Conservation (phyloP, 2,797 vertebrate species). For the Galago senegalensis region DNA sequence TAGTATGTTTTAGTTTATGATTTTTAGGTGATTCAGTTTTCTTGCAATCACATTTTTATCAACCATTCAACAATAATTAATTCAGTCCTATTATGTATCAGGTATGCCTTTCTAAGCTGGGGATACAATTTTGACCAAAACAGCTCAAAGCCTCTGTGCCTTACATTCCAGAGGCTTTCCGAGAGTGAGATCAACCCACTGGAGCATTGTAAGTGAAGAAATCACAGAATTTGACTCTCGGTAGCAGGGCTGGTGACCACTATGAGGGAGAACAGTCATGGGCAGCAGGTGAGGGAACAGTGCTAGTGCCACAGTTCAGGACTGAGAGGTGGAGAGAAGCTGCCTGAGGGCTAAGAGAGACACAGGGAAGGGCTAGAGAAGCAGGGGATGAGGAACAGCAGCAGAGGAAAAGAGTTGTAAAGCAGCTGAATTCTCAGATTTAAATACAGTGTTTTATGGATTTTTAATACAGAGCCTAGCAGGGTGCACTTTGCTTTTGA, state of each 20-base stretch:
- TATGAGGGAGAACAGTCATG: not conserved
- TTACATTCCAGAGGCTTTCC: not conserved
- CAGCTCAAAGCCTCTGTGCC: not conserved
- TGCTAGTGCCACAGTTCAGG: not conserved
- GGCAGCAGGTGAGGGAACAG: not conserved
- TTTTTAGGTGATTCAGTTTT: no score
- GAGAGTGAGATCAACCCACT: fast-evolving
- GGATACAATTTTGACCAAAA: not conserved
- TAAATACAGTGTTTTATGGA: no score
- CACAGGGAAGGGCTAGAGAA: no score
- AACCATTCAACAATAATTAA: not conserved
- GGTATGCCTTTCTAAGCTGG: not conserved
- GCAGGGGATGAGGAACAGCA: no score
- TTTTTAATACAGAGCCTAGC: no score
- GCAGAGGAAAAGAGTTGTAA: no score
- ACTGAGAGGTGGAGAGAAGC: no score
- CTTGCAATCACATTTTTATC: no score
- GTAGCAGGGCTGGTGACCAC: not conserved
- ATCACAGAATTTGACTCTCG: not conserved
- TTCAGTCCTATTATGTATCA: not conserved
- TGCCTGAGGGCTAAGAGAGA: no score
- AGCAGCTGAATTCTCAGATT: no score
- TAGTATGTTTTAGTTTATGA: no score
- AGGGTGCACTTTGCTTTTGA: no score
- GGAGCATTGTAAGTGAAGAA: not conserved